Conservation (phyloP, 2,113 vertebrate genomes). For the Macquaria australasica region DNA sequence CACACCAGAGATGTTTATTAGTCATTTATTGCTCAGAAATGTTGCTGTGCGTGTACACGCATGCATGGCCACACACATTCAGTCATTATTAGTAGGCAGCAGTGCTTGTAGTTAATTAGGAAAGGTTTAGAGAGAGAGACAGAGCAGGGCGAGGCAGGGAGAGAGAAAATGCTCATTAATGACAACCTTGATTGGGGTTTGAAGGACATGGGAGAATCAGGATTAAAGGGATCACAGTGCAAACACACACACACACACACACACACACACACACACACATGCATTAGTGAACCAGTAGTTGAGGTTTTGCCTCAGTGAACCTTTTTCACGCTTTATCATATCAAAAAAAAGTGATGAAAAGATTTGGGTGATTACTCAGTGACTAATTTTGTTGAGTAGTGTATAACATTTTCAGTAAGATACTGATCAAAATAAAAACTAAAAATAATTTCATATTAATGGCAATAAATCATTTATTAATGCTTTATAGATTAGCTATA, state of each 20-base stretch:
- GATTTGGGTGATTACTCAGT: not conserved
- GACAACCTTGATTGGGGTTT: constrained; percentile 73
- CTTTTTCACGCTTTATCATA: constrained; percentile 19
- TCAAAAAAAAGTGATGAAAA: not conserved
- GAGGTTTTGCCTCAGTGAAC: not conserved
- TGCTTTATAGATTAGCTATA: not conserved
- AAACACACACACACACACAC: not conserved
- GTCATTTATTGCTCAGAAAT: constrained; percentile 33
- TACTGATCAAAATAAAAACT: not conserved
- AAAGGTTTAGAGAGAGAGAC: constrained; percentile 28
- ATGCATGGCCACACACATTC: not conserved
- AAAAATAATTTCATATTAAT: not conserved
- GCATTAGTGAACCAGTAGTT: not conserved
- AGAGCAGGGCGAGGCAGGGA: constrained; percentile 21
- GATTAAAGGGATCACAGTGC: constrained; percentile 65
- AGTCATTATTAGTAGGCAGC: constrained; percentile 59
- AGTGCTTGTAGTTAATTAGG: constrained; percentile 62
- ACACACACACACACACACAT: not conserved
- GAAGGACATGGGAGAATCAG: constrained; percentile 69
- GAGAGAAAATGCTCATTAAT: constrained; percentile 72
- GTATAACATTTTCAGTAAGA: not conserved
- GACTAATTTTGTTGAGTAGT: not conserved
- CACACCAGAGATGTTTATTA: constrained; percentile 32
- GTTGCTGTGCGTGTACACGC: not conserved
- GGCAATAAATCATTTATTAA: not conserved